Percentiles rank a stretch among this genome's conserved stretches.
These are phyloP conservation scores for Acleris cristana DNA, from an alignment of 2,888 invertebrate genomes.

Conservation along the genomic window DNA sequence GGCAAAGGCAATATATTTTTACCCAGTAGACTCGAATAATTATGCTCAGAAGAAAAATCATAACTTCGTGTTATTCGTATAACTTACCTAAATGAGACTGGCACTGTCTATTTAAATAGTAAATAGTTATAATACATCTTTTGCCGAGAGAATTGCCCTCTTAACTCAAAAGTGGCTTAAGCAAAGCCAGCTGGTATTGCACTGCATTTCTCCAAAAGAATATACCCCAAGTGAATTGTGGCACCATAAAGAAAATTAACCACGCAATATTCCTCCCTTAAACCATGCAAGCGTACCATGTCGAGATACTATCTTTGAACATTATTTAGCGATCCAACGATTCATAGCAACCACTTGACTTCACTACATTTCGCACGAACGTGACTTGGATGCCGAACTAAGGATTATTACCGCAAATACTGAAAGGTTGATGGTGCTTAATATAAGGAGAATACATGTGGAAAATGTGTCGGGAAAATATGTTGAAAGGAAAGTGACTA, in stretches of 20 bases:
- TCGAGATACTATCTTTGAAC: slow-evolving; percentile 38
- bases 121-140: not conserved
- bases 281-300: slow-evolving; percentile 1
- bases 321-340: slow-evolving; percentile 46
- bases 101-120: no score
- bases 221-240: slow-evolving; percentile 9
- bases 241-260: slow-evolving; percentile 32
- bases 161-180: slow-evolving; percentile 21
- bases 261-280: slow-evolving; percentile 19
- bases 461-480: slow-evolving; percentile 23
- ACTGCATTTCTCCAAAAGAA: slow-evolving; percentile 18
- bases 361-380: slow-evolving; percentile 35
- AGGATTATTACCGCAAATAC: slow-evolving; percentile 40
- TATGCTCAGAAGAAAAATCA: no score
- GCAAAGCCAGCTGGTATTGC: slow-evolving; percentile 8
- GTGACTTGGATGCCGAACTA: slow-evolving; percentile 44
- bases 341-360: slow-evolving; percentile 38
- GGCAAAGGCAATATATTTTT: no score
- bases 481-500: slow-evolving; percentile 21
- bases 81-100: no score
- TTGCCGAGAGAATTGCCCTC: slow-evolving; percentile 4
- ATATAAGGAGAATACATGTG: slow-evolving; percentile 28
- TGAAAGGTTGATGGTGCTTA: slow-evolving; percentile 11
- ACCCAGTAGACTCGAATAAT: no score
- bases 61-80: no score